Evolutionary conservation across 2,888 invertebrate species (phyloP), one percentile per base, ranked within the genome.

Genomic region (Acanthoscelides obtectus): DNA sequence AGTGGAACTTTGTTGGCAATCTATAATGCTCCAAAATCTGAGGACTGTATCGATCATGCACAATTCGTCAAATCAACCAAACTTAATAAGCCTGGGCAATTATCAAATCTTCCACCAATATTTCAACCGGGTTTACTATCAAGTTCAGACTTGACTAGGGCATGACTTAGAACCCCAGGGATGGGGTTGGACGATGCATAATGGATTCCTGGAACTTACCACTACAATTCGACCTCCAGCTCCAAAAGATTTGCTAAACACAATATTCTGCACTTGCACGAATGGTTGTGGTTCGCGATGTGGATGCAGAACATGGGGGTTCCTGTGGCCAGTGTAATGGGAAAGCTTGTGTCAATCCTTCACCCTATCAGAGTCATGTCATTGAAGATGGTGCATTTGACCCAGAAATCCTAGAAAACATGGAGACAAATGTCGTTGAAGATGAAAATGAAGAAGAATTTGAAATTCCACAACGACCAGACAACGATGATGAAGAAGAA

Each of bases 81-180:
- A 77, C 76, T 79, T 45, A 79, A 81, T 78, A 82, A 79, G 81
- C 79, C 80, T 78, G 80, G 82, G 70, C 78, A 81, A 71, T 72
- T 83, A 67, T 82, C 81, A 75, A 76, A 69, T 75, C 75, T 83
- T 80, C 81, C 80, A 79, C 81, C 81, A 77, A 83, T 79, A 81
- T 72, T 73, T 79, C 69, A 79, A 81, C 45, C 77, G 77, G 72
- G 79, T 80, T 20, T 77, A 78, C 67, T 75, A 75, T 69, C 75
- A 79, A 73, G 71, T 77, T 72, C 78, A 79, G 76, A 79, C 70
- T 66, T 78, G 74, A 77, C 73, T 77, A 78, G 76, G 79, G 67
- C 22, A 77, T 70, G 75, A 79, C 73, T 76, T 78, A 70, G 71
- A 78, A 72, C 76, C 74, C 69, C 72, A 78, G 69, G 74, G 71